Percentiles rank a stretch among this genome's conserved stretches.
Conservation (phyloP, 2,797 vertebrate species). For the Rhinophrynus dorsalis region DNA sequence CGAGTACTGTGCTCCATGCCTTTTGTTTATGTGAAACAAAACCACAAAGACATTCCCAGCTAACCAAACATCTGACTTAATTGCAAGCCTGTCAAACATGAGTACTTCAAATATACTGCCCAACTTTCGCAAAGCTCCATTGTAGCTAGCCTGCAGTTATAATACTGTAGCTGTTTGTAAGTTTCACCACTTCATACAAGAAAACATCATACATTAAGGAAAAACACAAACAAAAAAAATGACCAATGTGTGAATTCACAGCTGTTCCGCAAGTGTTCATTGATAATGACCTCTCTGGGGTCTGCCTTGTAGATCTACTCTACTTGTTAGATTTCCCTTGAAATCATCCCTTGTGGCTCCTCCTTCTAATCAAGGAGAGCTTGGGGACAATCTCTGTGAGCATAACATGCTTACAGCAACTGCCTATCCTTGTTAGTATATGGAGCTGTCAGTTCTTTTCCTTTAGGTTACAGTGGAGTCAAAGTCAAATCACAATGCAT, state of each 20-base stretch:
- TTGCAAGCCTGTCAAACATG: conserved; percentile 53
- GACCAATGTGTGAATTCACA: conserved; percentile 17
- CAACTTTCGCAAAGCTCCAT: conserved; percentile 2
- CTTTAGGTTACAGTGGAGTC: conserved; percentile 9
- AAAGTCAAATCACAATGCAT: conserved; percentile 24
- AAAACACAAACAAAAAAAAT: not conserved
- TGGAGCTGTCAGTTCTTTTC: conserved; percentile 13
- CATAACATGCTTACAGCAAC: conserved; percentile 30
- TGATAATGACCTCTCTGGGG: conserved; percentile 39
- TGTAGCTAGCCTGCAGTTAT: conserved; percentile 13
- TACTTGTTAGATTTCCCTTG: conserved; percentile 1
- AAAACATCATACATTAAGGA: conserved; percentile 15
- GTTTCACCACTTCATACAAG: conserved; percentile 46
- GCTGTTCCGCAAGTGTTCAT: conserved; percentile 26
- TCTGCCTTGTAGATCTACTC: conserved; percentile 2
- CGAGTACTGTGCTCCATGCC: conserved; percentile 27
- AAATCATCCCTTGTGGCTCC: conserved; percentile 1
- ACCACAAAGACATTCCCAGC: conserved; percentile 45
- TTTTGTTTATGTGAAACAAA: conserved; percentile 55
- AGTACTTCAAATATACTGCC: conserved; percentile 25
- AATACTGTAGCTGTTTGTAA: conserved; percentile 11
- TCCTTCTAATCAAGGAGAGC: conserved; percentile 31
- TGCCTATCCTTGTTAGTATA: conserved; percentile 6
- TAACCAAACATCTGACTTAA: conserved; percentile 48
- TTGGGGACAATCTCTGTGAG: conserved; percentile 28